Base-by-base conservation (phyloP, 1,140 invertebrate species). In the Leptinotarsa defecta region DNA sequence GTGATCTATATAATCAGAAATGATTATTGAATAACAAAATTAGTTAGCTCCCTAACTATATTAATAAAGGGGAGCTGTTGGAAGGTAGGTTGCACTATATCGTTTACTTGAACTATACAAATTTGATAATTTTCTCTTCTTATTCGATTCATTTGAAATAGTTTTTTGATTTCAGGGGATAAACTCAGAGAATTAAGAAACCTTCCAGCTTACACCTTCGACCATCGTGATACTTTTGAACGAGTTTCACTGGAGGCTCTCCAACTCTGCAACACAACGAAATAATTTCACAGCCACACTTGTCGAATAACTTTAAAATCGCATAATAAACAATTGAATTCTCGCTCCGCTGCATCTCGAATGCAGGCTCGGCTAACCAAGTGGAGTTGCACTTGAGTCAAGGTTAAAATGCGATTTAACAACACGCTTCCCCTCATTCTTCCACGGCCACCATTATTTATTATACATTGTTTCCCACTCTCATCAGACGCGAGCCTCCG, bases 301-400 rank as follows among this genome's bases (percentile, higher is more conserved):
- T 57, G 15, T 19, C n/a, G 52, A 17, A 57, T 57, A 57, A 57
- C 52, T n/a, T n/a, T 57, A 57, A 57, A 57, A 57, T 73, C 22
- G 67, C 71, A 70, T 64, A 75, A 74, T 27, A 43, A 68, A 70
- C 74, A 57, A 57, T 71, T 57, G 52, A 75, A 70, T 75, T 70
- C 65, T 68, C 76, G 75, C 76, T 77, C 69, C 57, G 74, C 48
- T 79, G 78, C 74, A 48, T 75, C 75, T 77, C 70, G 69, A 73
- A 69, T 79, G 77, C 77, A 76, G 67, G 77, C 77, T 75, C 74
- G 74, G 74, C 74, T 78, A 78, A 78, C 73, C 75, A 75, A 78
- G 77, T 78, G 77, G 74, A 78, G 77, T 78, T 78, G 77, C 77
- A 78, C 74, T 73, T 73, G 48, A 78, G 77, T 78, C 77, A 78